These are phyloP conservation scores for Psittacula derbiana DNA, from an alignment of 2,797 vertebrate species.

Conservation along the genomic window DNA sequence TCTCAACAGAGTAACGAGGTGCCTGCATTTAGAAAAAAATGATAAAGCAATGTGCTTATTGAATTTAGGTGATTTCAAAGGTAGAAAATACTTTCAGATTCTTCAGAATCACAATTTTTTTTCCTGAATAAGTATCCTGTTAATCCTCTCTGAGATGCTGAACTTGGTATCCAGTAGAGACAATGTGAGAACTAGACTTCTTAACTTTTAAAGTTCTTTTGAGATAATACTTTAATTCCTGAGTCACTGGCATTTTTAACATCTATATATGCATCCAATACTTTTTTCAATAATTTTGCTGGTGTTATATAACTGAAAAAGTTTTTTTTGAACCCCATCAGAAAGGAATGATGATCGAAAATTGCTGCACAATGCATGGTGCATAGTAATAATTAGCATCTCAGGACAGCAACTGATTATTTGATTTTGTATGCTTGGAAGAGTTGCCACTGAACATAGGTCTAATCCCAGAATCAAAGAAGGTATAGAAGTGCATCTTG, in stretches of 20 bases:
- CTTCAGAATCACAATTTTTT: not conserved
- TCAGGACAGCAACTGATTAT: not conserved
- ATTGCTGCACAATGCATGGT: not conserved
- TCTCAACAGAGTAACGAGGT: not conserved
- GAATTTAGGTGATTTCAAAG: not conserved
- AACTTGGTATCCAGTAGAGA: not conserved
- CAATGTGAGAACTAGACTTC: not conserved
- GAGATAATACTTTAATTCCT: not conserved
- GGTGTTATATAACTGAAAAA: not conserved
- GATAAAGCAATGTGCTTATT: not conserved
- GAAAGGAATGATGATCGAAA: not conserved
- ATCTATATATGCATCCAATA: not conserved
- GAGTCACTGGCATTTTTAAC: not conserved
- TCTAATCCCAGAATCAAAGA: not conserved
- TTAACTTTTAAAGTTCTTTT: not conserved
- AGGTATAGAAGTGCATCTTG: not conserved
- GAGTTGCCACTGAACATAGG: not conserved
- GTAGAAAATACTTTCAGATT: not conserved
- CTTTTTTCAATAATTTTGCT: not conserved
- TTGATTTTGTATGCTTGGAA: not conserved
- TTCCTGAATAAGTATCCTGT: not conserved
- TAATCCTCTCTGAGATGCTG: not conserved
- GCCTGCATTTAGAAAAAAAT: not conserved
- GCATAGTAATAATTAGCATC: not conserved
- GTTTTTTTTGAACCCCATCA: not conserved